A percentile compares a stretch with the other conserved stretches of the same genome.
These are phyloP conservation scores for Coptodon rendalli DNA, from an alignment of 2,113 vertebrate species.

Conservation along the genomic window DNA sequence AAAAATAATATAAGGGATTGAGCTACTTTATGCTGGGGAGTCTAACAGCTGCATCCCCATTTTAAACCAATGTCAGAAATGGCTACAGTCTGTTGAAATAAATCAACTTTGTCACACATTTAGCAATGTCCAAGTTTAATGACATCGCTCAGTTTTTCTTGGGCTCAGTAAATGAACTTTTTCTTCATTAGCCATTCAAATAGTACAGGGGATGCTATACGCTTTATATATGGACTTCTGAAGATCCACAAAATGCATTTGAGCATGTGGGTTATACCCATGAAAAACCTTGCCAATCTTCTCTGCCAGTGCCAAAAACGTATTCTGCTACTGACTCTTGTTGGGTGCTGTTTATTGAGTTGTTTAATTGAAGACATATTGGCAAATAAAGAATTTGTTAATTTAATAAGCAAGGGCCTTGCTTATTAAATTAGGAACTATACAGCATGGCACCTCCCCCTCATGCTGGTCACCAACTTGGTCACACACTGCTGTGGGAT, in stretches of 20 bases:
- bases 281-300: neutral
- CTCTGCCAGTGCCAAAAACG: neutral
- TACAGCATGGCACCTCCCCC: neutral
- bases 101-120: neutral
- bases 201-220: neutral
- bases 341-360: neutral
- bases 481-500: neutral
- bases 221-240: neutral
- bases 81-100: neutral
- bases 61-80: neutral
- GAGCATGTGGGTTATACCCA: neutral
- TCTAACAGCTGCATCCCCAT: neutral
- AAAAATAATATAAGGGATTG: neutral
- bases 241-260: neutral
- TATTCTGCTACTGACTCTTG: neutral
- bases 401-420: neutral
- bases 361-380: neutral
- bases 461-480: neutral
- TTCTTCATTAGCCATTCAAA: neutral
- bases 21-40: neutral
- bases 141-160: neutral
- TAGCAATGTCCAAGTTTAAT: neutral
- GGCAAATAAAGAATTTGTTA: neutral
- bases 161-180: neutral
- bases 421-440: neutral